Evolutionary conservation across 2,113 vertebrate genomes (phyloP).

Genomic region (Nansenia antarctica): DNA sequence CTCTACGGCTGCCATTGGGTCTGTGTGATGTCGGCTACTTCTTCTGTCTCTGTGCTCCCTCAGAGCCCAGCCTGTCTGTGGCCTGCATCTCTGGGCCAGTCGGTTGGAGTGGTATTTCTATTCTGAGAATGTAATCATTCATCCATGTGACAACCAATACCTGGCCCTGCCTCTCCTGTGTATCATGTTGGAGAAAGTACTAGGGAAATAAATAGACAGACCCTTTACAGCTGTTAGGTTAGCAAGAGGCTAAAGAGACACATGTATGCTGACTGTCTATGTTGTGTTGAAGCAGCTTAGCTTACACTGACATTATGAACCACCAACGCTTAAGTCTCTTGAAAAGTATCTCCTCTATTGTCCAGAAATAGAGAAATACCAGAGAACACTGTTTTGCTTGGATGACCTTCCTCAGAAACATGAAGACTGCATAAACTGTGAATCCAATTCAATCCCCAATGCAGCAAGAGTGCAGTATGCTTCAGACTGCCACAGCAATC

Average conservation of each 20-base stretch:
- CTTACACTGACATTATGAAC: not conserved
- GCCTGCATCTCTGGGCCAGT: not conserved
- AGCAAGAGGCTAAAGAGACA: slow-evolving; percentile 24
- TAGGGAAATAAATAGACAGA: slow-evolving; percentile 37
- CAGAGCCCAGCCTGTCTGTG: no score
- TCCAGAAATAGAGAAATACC: slow-evolving; percentile 26
- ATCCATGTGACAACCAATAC: not conserved
- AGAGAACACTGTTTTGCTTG: slow-evolving; percentile 45
- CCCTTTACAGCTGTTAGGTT: not conserved
- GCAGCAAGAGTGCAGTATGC: slow-evolving; percentile 28
- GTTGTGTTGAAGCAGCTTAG: slow-evolving; percentile 31
- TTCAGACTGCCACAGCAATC: slow-evolving; percentile 34
- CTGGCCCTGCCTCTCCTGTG: not conserved
- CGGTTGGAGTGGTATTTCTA: not conserved
- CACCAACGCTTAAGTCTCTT: slow-evolving; percentile 32
- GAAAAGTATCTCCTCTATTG: slow-evolving; percentile 9
- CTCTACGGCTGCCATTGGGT: not conserved
- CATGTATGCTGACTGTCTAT: slow-evolving; percentile 2
- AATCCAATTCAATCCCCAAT: not conserved
- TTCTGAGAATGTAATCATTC: not conserved
- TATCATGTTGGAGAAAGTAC: not conserved
- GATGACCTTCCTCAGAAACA: slow-evolving; percentile 14
- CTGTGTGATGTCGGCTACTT: no score
- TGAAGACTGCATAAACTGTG: slow-evolving; percentile 23
- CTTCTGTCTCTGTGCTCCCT: no score